Evolutionary conservation across 2,888 invertebrate genomes (phyloP), one percentile per base, ranked within the genome.

Genomic region (Cyclophora albipunctata): DNA sequence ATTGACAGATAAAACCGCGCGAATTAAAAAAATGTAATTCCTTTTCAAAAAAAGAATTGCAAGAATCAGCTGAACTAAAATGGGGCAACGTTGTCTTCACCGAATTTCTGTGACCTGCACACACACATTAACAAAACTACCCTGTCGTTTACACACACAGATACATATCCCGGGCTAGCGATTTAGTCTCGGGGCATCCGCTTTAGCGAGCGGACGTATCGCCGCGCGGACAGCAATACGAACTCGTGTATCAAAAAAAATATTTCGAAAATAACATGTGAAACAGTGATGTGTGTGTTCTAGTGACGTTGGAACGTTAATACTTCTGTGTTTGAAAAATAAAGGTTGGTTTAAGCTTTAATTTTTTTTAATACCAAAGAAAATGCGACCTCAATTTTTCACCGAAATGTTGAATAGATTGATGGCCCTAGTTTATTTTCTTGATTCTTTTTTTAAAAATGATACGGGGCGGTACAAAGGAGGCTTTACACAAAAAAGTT

Each of bases 101-200:
- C 77, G 76, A 84, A 82, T 79, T 78, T 80, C 79, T 76, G 81
- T 82, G 84, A 81, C 82, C 84, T 78, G 72, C 51, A 55, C 58
- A 35, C 77, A 76, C 79, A 80, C 82, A 62, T 4, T 0, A 44
- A 46, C 48, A 64, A 53, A 69, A 60, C 70, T 54, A 75, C 76
- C 78, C 76, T 55, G 20, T 20, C 20, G 20, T 20, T 20, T 20
- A 65, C 59, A 57, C 52, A 45, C 49, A 45, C 49, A 20, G 20
- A 44, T 56, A 47, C 64, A 64, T 61, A 61, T 67, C 73, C 73
- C 64, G 70, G 67, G 66, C 55, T 63, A 63, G 62, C 60, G 20
- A 20, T 20, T 69, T 68, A 76, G 82, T 81, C 61, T 64, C 73
- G 70, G 71, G 66, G 50, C 41, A 45, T 47, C 46, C 60, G 57